Conservation (phyloP, 2,888 invertebrate genomes). For the Anodontia alba region DNA sequence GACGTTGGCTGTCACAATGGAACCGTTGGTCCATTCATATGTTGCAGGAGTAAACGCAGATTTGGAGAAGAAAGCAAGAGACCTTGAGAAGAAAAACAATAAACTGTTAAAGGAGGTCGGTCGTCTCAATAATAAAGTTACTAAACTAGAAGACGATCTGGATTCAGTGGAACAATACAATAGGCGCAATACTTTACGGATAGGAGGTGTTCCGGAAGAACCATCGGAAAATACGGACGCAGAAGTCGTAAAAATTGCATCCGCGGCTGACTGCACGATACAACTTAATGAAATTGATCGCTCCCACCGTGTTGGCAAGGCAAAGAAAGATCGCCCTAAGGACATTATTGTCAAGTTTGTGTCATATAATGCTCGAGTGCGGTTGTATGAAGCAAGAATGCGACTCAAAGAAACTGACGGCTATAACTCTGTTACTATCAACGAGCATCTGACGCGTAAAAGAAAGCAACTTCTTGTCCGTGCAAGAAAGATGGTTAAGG, state of each 20-base stretch:
- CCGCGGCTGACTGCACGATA: neutral
- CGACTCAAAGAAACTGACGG: neutral
- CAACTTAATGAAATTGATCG: neutral
- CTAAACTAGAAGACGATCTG: neutral
- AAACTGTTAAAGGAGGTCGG: neutral
- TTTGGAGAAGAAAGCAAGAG: neutral
- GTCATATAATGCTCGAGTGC: neutral
- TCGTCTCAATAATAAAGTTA: neutral
- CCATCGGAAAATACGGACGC: neutral
- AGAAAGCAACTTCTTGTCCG: neutral
- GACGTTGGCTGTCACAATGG: neutral
- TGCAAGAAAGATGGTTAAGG: neutral
- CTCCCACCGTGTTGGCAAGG: neutral
- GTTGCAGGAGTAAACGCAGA: neutral
- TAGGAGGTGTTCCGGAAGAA: neutral
- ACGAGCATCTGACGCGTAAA: neutral
- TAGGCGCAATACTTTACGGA: neutral
- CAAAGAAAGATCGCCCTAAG: neutral
- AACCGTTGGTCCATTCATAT: neutral
- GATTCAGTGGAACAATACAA: neutral
- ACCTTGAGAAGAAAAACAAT: neutral
- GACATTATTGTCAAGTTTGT: constrained; percentile 6
- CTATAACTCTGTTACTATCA: neutral
- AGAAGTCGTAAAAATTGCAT: neutral
- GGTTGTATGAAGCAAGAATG: neutral